These are phyloP conservation scores for Neotoxoptera formosana DNA, from an alignment of 1,140 invertebrate genomes.

Conservation along the genomic window DNA sequence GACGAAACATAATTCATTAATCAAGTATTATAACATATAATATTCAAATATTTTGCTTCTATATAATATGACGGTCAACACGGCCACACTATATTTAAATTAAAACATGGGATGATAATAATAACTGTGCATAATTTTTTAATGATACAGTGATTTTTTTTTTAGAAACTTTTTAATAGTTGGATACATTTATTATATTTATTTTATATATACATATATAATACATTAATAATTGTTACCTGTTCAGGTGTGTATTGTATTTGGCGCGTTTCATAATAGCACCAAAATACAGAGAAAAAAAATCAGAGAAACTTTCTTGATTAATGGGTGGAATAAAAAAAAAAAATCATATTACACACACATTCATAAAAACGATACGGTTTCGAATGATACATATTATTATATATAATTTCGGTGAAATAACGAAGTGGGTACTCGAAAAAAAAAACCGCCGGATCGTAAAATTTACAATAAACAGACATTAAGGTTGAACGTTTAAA, in stretches of 20 bases:
- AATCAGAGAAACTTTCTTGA: background rate
- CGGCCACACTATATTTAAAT: constrained; percentile 4
- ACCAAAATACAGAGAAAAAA: background rate
- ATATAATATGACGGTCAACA: background rate
- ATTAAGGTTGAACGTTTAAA: constrained; percentile 5
- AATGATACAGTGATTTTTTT: background rate
- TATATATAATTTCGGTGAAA: background rate
- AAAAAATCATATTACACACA: background rate
- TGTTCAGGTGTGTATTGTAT: background rate
- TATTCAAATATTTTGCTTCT: background rate
- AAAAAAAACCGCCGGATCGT: background rate
- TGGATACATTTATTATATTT: no score
- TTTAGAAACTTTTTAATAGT: constrained; percentile 6
- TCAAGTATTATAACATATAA: background rate
- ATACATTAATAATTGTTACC: background rate
- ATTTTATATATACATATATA: no score
- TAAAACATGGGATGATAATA: background rate
- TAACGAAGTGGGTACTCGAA: background rate
- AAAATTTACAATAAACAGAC: constrained; percentile 18
- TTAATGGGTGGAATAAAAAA: background rate
- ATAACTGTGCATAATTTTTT: constrained; percentile 14
- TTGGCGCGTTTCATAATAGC: background rate
- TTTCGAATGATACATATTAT: constrained; percentile 9
- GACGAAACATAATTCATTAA: background rate
- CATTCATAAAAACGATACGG: background rate